phyloP scores from a whole-genome alignment of 92 coral and sea anemone genomes.

The Epizoanthus fatuus region DNA sequence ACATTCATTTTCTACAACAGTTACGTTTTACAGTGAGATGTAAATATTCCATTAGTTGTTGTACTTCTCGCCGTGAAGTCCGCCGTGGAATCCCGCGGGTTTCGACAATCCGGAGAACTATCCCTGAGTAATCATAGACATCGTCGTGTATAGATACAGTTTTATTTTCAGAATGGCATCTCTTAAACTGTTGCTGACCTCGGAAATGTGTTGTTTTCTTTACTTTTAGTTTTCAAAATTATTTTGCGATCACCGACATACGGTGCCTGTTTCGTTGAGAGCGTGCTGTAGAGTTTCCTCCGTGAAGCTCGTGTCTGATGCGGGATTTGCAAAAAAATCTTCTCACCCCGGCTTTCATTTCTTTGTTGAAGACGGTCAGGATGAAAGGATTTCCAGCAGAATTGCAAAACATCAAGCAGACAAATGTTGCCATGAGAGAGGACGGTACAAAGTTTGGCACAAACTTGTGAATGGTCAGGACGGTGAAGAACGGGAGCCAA shows the following conservation, averaged over 20 bases:
- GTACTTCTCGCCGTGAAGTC: no score
- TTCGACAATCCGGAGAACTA: no score
- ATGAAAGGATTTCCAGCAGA: constrained; percentile 81
- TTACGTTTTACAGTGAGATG: no score
- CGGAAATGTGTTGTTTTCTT: no score
- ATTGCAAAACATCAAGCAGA: constrained; percentile 78
- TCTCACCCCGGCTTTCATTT: constrained; percentile 68
- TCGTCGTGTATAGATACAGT: no score
- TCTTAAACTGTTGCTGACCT: no score
- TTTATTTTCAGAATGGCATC: no score
- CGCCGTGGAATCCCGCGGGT: no score
- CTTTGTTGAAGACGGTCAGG: constrained; percentile 72
- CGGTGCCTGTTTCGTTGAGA: constrained; percentile 1
- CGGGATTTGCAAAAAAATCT: constrained; percentile 30
- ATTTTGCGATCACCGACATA: background rate
- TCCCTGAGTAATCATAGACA: no score
- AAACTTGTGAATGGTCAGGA: constrained; percentile 77
- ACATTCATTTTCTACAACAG: no score
- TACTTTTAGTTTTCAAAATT: background rate
- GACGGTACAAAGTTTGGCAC: constrained; percentile 63
- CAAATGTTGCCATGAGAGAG: constrained; percentile 68
- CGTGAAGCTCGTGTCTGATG: background rate
- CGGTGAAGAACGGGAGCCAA: constrained; percentile 84
- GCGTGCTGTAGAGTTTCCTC: background rate
- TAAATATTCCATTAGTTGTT: no score